Conservation (phyloP, 2,113 vertebrate species). For the Pedetes capensis region DNA sequence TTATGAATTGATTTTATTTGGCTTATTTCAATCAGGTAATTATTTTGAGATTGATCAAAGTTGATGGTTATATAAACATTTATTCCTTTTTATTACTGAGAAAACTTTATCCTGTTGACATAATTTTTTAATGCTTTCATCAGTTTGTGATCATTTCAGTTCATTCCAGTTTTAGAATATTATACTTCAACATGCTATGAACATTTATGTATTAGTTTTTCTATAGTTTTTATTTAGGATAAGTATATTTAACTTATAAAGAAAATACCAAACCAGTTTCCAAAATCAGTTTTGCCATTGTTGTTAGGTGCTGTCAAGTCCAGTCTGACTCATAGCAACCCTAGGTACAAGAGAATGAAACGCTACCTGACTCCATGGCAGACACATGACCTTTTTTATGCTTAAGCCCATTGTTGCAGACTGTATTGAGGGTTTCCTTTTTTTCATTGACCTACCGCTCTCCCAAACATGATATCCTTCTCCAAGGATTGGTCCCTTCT, state of each 20-base stretch:
- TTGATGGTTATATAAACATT: neutral
- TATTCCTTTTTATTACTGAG: neutral
- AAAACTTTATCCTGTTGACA: neutral
- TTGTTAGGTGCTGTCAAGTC: too few relatives aligned
- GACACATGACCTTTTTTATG: too few relatives aligned
- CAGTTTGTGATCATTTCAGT: neutral
- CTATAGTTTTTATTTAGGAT: neutral
- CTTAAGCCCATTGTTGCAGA: too few relatives aligned
- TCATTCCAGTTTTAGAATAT: neutral
- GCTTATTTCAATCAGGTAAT: neutral
- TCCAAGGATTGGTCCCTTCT: too few relatives aligned
- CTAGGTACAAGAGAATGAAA: too few relatives aligned
- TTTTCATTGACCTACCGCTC: too few relatives aligned
- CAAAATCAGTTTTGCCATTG: too few relatives aligned
- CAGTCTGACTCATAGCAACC: too few relatives aligned
- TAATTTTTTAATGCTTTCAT: neutral
- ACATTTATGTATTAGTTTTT: neutral
- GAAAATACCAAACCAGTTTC: neutral
- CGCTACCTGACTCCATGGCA: too few relatives aligned
- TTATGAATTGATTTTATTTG: neutral
- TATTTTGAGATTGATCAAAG: neutral
- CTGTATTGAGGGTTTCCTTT: too few relatives aligned
- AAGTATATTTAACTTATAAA: neutral
- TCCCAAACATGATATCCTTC: too few relatives aligned
- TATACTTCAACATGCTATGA: neutral